phyloP scores from a whole-genome alignment of 2,888 invertebrate species.

The Orthonevra nobilis region DNA sequence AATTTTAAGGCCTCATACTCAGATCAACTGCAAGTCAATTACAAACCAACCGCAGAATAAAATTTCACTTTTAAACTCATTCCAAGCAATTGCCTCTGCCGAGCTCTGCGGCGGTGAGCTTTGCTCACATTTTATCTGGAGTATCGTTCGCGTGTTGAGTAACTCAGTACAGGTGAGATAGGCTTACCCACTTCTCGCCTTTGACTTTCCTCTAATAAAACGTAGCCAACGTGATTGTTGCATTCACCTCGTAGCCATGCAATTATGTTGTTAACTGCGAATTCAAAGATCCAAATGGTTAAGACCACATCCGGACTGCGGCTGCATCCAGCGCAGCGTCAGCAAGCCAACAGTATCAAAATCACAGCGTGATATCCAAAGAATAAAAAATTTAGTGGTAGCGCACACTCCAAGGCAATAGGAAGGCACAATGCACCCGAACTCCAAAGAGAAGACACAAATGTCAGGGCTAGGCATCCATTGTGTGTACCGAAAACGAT shows the following conservation, averaged over 20 bases:
- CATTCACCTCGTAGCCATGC: conserved; percentile 57
- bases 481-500: conserved; percentile 44
- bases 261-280: conserved; percentile 69
- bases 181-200: conserved; percentile 21
- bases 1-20: conserved; percentile 4
- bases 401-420: conserved; percentile 42
- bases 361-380: conserved; percentile 61
- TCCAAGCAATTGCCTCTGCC: conserved; percentile 37
- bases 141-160: conserved; percentile 64
- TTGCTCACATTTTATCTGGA: conserved; percentile 51
- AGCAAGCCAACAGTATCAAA: conserved; percentile 33
- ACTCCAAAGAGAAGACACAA: conserved; percentile 33
- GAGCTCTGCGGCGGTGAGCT: conserved; percentile 8
- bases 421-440: conserved; percentile 39
- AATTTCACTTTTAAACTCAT: conserved; percentile 49
- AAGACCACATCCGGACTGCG: conserved; percentile 59
- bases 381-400: conserved; percentile 12
- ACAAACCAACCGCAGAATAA: conserved; percentile 31
- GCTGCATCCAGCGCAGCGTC: conserved; percentile 16
- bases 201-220: conserved; percentile 26
- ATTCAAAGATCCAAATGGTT: conserved; percentile 57
- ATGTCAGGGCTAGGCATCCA: conserved; percentile 56
- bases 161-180: conserved; percentile 55
- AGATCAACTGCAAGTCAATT: conserved; percentile 31
- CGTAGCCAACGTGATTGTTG: conserved; percentile 44